Base-by-base conservation (phyloP, 2,888 invertebrate species). In the Mythimna albipuncta region DNA sequence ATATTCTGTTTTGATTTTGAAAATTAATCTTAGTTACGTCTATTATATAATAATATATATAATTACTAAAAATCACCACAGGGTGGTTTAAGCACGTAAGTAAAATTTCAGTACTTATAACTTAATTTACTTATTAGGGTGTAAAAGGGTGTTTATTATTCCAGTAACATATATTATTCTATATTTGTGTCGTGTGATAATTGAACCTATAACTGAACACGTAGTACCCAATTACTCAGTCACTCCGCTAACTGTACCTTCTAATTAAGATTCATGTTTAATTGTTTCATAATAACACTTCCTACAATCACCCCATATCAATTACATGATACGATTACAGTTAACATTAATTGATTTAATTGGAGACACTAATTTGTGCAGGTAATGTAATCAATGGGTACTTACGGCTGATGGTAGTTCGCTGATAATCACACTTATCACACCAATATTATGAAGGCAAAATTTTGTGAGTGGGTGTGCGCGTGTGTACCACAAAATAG, bases 331-430 rank as follows among this genome's bases (percentile, higher is more conserved):
- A 65, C 13, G 16, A 64, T 70, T 59, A 26, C 11, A 47, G 44
- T 62, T 66, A 71, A 7, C n/a, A 64, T 66, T 59, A 74, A 69
- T 64, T 59, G 41, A 64, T 69, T 66, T 78, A 69, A 68, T 78
- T 65, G 65, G 13, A 54, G 50, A 57, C 41, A 6, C 19, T 50
- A 55, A 77, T 77, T 77, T 65, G 38, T 68, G 21, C 32, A 19
- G 41, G 38, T 21, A 44, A 47, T 70, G 26, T 69, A 44, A 66
- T 66, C 65, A 44, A 58, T 35, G n/a, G 21, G 26, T 77, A 54
- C 57, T 44, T 50, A 26, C 10, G 26, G 10, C 47, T 19, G 47
- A n/a, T 55, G 19, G 54, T 63, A 62, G 21, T 47, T 54, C 5
- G 26, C 13, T 58, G 57, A 72, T 65, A 72, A 52, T 13, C 6